A percentile compares a stretch with the other conserved stretches of the same genome.
These are phyloP conservation scores for Knipowitschia caucasica DNA, from an alignment of 2,797 vertebrate genomes.

Conservation along the genomic window DNA sequence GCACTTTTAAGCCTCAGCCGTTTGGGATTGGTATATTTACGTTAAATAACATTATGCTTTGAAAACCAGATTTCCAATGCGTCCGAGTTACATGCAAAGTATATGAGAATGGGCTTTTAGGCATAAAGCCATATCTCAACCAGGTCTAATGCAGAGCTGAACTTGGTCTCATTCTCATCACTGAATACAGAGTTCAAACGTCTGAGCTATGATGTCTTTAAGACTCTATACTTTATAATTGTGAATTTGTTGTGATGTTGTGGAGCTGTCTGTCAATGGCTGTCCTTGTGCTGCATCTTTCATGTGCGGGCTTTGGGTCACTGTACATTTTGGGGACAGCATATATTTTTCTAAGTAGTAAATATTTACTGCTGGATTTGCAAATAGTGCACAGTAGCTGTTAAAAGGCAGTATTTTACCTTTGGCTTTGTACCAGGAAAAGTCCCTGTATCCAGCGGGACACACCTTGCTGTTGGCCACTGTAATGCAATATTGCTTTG, in stretches of 20 bases:
- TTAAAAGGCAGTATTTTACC: conserved; percentile 2
- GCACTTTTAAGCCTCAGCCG: too few relatives aligned
- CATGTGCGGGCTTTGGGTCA: conserved; percentile 15
- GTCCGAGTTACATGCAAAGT: too few relatives aligned
- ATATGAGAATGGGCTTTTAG: too few relatives aligned
- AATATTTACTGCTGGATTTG: conserved; percentile 1
- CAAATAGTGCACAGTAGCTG: neutral
- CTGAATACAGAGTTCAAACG: neutral
- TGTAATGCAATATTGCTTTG: conserved; percentile 28
- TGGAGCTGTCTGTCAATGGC: conserved; percentile 15
- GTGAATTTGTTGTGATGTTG: conserved; percentile 7
- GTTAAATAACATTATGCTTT: too few relatives aligned
- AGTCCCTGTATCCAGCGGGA: conserved; percentile 8
- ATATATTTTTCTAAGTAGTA: conserved; percentile 4
- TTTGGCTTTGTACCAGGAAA: conserved; percentile 6
- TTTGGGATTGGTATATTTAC: too few relatives aligned
- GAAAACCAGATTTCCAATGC: too few relatives aligned
- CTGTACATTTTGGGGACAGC: conserved; percentile 4
- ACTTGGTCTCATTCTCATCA: too few relatives aligned
- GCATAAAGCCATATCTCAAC: too few relatives aligned
- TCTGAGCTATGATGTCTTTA: neutral
- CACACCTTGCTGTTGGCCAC: conserved; percentile 27
- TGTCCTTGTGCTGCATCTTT: conserved; percentile 31
- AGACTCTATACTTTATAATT: too few relatives aligned
- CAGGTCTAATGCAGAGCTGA: too few relatives aligned